A percentile compares a stretch with the other conserved stretches of the same genome.
Evolutionary conservation across 2,113 vertebrate genomes (phyloP).

Genomic region (Strigops habroptila): DNA sequence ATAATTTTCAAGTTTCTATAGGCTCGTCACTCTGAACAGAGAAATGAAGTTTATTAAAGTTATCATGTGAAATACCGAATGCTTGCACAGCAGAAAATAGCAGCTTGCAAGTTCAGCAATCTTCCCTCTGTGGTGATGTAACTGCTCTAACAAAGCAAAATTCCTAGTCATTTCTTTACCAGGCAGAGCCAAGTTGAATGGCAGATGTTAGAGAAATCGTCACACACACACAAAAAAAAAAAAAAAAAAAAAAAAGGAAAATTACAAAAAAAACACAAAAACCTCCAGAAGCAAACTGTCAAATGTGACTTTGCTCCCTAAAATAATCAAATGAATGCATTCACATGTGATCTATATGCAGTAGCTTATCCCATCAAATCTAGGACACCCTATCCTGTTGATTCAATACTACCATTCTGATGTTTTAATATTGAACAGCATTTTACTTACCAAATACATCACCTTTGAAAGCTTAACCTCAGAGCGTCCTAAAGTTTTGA

Average conservation of each 20-base stretch:
- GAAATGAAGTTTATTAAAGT: background rate
- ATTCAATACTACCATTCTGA: background rate
- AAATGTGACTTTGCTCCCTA: background rate
- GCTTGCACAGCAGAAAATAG: conserved; percentile 50
- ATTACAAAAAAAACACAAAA: no score
- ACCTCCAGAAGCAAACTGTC: background rate
- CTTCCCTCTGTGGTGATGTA: background rate
- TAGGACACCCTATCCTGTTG: background rate
- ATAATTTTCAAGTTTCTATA: conserved; percentile 27
- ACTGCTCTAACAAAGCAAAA: background rate
- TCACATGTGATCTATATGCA: rapidly evolving
- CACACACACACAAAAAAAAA: no score
- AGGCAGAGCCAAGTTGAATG: background rate
- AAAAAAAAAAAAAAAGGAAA: no score
- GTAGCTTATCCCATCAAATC: background rate
- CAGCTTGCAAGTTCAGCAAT: conserved; percentile 42
- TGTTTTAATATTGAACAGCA: background rate
- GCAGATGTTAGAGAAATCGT: background rate
- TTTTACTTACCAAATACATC: background rate
- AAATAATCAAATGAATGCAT: background rate
- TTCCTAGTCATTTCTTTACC: background rate
- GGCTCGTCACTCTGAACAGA: background rate
- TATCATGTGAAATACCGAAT: background rate
- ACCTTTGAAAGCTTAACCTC: background rate
- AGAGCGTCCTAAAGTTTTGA: background rate